Percentiles rank a stretch among this genome's conserved stretches.
Evolutionary conservation across 2,888 invertebrate genomes (phyloP).

Genomic region (Vanessa cardui): DNA sequence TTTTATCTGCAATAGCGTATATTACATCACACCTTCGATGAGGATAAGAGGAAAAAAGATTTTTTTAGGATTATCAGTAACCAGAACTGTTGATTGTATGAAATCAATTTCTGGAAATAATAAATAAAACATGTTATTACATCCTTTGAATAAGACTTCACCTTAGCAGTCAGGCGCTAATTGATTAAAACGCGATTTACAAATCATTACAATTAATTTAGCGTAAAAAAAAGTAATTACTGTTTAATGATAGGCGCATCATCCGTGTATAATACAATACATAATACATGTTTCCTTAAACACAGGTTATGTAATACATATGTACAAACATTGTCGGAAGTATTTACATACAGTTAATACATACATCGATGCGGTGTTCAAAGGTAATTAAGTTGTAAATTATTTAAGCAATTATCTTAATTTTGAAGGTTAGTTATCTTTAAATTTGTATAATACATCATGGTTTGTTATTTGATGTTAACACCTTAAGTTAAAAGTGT

Average conservation of each 20-base stretch:
- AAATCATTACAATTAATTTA: conserved; percentile 19
- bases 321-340: neutral
- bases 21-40: no score
- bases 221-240: conserved; percentile 13
- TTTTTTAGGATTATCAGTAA: no score
- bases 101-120: neutral
- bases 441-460: neutral
- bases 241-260: conserved; percentile 14
- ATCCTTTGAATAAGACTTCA: no score
- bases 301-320: neutral
- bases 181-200: conserved; percentile 12
- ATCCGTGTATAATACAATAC: neutral
- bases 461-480: neutral
- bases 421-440: conserved; percentile 5
- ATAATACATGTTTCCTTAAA: neutral
- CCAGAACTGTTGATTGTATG: no score
- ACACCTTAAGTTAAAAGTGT: neutral
- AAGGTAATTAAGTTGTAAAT: conserved; percentile 3
- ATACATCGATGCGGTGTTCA: neutral
- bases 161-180: neutral
- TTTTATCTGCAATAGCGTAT: no score
- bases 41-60: no score
- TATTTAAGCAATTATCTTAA: neutral
- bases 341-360: neutral
- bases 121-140: neutral